Evolutionary conservation across 2,888 invertebrate species (phyloP), one percentile per base, ranked within the genome.

Genomic region (Caenorhabditis zanzibari): DNA sequence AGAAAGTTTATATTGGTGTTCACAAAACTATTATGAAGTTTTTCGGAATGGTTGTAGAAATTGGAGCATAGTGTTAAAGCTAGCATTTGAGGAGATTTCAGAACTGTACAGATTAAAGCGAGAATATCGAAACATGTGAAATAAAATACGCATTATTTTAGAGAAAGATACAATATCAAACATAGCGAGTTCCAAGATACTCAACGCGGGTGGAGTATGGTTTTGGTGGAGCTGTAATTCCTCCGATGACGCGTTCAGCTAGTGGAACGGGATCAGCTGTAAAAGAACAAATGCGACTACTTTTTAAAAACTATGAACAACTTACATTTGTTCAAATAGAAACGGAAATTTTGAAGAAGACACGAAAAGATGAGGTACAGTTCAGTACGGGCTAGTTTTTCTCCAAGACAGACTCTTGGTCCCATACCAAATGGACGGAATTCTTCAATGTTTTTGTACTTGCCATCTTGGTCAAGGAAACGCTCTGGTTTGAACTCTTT

Each of bases 321-420:
- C 28, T 44, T 44, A 82, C 82, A 72, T 22, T 66, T 68, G 35
- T 80, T 72, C 28, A 73, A 26, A 47, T 69, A 71, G 80, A 91
- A 91, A 10, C 82, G 71, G 81, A 90, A 91, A 35, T 90, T 87
- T 52, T 89, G 89, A 14, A 90, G 28, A n/a, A 91, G 77, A 14
- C 85, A 69, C n/a, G 83, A 81, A 56, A 91, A 82, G 59, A 91
- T 86, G 19, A 91, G 68, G 83, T 77, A 89, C 19, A 91, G 80
- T 56, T 91, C 91, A 64, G 86, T 85, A 35, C 83, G 61, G 32
- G 91, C 91, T 54, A 91, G 69, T 54, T 81, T 73, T 56, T 90
- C 90, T 38, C 91, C 91, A 19, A 88, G 82, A 64, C 88, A 88
- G 24, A 69, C 35, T 35, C 88, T 52, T n/a, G 79, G 72, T 28